Evolutionary conservation across 2,797 vertebrate species (phyloP).

Genomic region (Pteropus rufus): DNA sequence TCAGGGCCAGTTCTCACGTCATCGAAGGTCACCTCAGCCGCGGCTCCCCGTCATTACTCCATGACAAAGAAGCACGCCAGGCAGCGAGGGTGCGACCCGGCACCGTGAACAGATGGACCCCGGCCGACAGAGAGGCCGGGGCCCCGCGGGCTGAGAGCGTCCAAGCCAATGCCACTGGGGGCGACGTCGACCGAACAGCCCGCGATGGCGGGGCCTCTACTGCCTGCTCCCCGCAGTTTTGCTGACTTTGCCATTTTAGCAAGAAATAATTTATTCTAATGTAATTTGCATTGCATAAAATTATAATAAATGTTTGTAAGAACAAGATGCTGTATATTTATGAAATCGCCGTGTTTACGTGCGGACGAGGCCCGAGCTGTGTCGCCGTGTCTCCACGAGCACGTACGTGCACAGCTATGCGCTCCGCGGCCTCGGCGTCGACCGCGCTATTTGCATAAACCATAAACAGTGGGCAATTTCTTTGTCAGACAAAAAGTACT

Average conservation of each 20-base stretch:
- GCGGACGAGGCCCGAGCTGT: constrained; percentile 61
- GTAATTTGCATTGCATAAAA: constrained; percentile 77
- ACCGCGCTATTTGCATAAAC: constrained; percentile 73
- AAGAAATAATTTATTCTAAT: constrained; percentile 73
- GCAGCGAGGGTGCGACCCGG: neutral
- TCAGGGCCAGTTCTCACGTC: neutral
- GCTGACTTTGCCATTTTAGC: constrained; percentile 72
- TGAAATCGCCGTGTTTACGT: constrained; percentile 65
- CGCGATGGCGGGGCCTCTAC: neutral
- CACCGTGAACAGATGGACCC: neutral
- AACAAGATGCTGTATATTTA: constrained; percentile 74
- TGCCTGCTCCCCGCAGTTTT: constrained; percentile 30
- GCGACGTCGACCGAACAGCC: neutral
- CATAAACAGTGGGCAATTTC: constrained; percentile 73
- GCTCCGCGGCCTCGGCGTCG: constrained; percentile 46
- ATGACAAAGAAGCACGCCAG: neutral
- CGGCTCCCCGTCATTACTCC: neutral
- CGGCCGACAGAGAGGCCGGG: neutral
- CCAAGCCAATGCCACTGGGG: neutral
- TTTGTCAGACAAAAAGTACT: constrained; percentile 77
- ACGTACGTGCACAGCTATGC: constrained; percentile 52
- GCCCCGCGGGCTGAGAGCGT: neutral
- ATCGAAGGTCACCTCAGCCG: neutral
- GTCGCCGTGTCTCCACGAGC: constrained; percentile 63
- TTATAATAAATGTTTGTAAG: constrained; percentile 77